Percentiles rank a stretch among this genome's conserved stretches.
These are phyloP conservation scores for Apodemus agrarius DNA, from an alignment of 2,797 vertebrate species.

Conservation along the genomic window DNA sequence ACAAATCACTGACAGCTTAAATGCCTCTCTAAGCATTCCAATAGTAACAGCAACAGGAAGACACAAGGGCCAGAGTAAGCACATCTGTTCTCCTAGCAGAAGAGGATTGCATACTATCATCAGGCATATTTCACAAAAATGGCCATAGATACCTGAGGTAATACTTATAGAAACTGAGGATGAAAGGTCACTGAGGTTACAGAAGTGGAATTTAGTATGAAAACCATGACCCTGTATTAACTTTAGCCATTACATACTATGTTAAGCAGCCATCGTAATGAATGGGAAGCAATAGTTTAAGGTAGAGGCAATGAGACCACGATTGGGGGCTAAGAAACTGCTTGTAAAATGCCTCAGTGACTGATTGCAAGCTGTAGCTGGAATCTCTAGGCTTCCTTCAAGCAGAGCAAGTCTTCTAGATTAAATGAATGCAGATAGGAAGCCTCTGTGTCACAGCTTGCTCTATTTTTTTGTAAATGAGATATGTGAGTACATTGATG, in stretches of 20 bases:
- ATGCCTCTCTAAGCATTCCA: background rate
- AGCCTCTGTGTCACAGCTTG: background rate
- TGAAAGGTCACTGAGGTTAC: background rate
- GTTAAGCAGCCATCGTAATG: background rate
- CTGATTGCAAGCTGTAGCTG: background rate
- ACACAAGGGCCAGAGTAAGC: background rate
- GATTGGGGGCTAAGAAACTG: background rate
- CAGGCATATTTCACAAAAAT: background rate
- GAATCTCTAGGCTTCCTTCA: background rate
- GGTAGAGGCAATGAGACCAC: background rate
- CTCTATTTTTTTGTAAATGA: background rate
- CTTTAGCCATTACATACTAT: background rate
- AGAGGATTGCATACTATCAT: background rate
- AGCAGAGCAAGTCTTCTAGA: background rate
- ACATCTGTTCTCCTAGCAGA: background rate
- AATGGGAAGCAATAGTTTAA: accelerated
- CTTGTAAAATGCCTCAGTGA: background rate
- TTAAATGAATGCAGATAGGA: background rate
- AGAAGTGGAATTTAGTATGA: background rate
- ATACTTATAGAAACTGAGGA: background rate
- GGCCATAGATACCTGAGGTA: background rate
- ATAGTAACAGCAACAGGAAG: background rate
- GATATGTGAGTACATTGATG: background rate
- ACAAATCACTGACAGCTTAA: constrained; percentile 24
- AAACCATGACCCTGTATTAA: background rate